A percentile compares a stretch with the other conserved stretches of the same genome.
These are phyloP conservation scores for Tetropium fuscum DNA, from an alignment of 2,888 invertebrate species.

Conservation along the genomic window DNA sequence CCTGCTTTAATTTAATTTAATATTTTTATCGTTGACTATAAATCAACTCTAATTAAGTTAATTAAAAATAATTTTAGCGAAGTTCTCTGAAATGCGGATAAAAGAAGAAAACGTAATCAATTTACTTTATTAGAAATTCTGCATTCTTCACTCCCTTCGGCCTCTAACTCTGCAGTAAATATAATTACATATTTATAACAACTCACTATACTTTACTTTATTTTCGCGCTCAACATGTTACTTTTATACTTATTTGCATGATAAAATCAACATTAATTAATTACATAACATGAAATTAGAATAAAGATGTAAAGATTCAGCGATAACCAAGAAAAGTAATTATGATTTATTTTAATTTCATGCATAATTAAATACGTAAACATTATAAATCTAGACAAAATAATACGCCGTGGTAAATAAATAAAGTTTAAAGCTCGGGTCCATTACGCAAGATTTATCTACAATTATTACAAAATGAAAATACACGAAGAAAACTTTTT, in stretches of 20 bases:
- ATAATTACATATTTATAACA: conserved; percentile 40
- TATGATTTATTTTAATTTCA: conserved; percentile 8
- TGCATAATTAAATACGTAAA: conserved; percentile 7
- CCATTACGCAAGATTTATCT: conserved; percentile 4
- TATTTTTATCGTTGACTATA: conserved; percentile 65
- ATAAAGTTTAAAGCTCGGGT: neutral
- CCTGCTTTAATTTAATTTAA: conserved; percentile 66
- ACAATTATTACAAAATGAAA: neutral
- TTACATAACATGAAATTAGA: conserved; percentile 38
- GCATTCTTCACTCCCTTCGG: conserved; percentile 41
- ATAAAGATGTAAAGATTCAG: conserved; percentile 28
- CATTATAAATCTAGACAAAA: neutral
- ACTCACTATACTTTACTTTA: conserved; percentile 34
- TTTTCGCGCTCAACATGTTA: conserved; percentile 25
- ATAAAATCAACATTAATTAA: conserved; percentile 42
- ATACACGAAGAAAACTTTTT: conserved; percentile 11
- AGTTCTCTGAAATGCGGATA: conserved; percentile 58
- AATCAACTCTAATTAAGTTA: conserved; percentile 65
- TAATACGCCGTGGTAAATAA: neutral
- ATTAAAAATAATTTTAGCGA: conserved; percentile 66
- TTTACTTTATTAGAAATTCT: conserved; percentile 62
- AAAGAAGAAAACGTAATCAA: conserved; percentile 61
- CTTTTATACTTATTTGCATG: conserved; percentile 37
- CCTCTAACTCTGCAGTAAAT: conserved; percentile 37
- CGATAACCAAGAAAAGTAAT: neutral